Percentiles rank a stretch among this genome's conserved stretches.
Evolutionary conservation across 2,888 invertebrate species (phyloP).

Genomic region (Drosophila putrida): DNA sequence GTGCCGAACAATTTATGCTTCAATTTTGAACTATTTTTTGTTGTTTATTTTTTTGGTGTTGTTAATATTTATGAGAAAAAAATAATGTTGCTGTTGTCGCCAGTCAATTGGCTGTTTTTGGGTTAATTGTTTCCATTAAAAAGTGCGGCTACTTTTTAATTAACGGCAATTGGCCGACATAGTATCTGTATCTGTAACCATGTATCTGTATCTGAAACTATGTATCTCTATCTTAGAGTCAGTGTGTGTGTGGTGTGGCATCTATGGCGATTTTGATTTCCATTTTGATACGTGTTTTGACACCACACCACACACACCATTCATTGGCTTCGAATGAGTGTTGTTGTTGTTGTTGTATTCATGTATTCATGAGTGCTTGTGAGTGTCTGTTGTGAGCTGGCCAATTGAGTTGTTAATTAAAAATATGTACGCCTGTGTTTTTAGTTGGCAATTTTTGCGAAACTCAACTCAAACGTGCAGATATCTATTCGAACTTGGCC

Average conservation of each 20-base stretch:
- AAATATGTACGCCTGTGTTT: constrained; percentile 43
- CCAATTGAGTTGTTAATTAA: constrained; percentile 80
- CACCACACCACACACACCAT: constrained; percentile 60
- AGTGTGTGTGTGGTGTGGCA: constrained; percentile 30
- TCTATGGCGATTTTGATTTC: constrained; percentile 67
- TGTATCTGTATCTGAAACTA: constrained; percentile 24
- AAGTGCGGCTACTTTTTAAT: constrained; percentile 79
- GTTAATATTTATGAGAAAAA: constrained; percentile 43
- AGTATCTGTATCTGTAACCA: constrained; percentile 26
- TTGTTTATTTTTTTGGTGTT: constrained; percentile 27
- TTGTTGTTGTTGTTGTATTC: too few species aligned
- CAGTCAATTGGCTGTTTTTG: constrained; percentile 75
- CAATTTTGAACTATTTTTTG: constrained; percentile 37
- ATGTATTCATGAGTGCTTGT: constrained; percentile 41
- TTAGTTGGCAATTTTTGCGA: constrained; percentile 37
- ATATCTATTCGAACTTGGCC: constrained; percentile 38
- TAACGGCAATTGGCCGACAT: constrained; percentile 73
- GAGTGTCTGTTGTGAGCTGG: constrained; percentile 26
- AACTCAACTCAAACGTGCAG: constrained; percentile 52
- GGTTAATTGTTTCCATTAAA: constrained; percentile 82
- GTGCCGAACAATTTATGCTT: constrained; percentile 51
- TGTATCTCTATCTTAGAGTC: constrained; percentile 23
- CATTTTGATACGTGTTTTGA: constrained; percentile 78
- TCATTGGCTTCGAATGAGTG: constrained; percentile 3
- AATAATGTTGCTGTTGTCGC: constrained; percentile 48